These are phyloP conservation scores for Oceanites oceanicus DNA, from an alignment of 2,113 vertebrate genomes.

Conservation along the genomic window DNA sequence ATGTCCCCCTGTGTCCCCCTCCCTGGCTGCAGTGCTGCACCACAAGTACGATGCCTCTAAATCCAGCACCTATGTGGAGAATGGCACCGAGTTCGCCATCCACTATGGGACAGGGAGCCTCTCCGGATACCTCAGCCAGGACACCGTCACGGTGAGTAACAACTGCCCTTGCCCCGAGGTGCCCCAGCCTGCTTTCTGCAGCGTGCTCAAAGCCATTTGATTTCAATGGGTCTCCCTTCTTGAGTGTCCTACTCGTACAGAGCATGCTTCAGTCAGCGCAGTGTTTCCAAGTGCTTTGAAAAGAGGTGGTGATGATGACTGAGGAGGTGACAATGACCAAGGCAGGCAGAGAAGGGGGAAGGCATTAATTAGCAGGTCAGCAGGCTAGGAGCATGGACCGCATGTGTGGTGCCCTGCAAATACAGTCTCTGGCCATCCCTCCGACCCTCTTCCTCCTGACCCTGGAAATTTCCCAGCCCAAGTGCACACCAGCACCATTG, in stretches of 20 bases:
- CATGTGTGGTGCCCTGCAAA: fast-evolving
- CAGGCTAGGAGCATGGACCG: neutral
- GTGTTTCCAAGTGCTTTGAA: neutral
- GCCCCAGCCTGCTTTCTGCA: neutral
- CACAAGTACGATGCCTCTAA: constrained; percentile 87
- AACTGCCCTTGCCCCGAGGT: fast-evolving
- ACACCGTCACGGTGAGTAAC: constrained; percentile 75
- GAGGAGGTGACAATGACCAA: neutral
- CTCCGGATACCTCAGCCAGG: constrained; percentile 91
- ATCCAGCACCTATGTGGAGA: constrained; percentile 89
- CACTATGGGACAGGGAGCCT: constrained; percentile 92
- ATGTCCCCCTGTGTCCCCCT: neutral
- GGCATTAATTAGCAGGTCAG: neutral
- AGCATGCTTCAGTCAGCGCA: neutral
- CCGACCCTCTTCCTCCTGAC: neutral
- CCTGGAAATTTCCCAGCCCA: neutral
- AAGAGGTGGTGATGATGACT: neutral
- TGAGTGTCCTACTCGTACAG: fast-evolving
- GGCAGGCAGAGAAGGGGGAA: neutral
- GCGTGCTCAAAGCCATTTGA: fast-evolving
- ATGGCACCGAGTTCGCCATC: constrained; percentile 88
- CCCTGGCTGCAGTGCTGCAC: constrained; percentile 80
- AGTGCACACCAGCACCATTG: neutral
- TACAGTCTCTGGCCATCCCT: neutral
- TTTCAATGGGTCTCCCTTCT: neutral